Evolutionary conservation across 2,797 vertebrate species (phyloP), one percentile per base, ranked within the genome.

Genomic region (Thalassophryne amazonica): DNA sequence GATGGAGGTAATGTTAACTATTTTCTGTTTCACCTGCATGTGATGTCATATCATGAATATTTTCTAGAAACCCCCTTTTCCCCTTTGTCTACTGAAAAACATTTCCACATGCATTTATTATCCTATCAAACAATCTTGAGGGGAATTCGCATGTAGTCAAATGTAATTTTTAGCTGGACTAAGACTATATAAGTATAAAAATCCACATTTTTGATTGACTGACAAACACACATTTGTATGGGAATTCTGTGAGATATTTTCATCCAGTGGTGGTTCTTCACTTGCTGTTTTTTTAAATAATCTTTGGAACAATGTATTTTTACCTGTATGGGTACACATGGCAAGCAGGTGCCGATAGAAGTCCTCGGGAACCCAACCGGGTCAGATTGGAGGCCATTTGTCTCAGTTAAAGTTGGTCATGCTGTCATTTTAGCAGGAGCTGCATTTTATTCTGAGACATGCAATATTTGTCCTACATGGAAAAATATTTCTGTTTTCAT

Each of bases 1-100:
- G 89, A 55, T 96, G 94, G 94, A 94, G 93, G 94, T 96, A 42
- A 90, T 37, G 20, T 64, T 32, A 57, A 37, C 60, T 4, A 32
- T 58, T 72, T 57, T 53, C 18, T 59, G 45, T 61, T 42, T 76
- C 60, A 47, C 15, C 34, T 29, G 16, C 39, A 59, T 45, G 50
- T 51, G 34, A 61, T 41, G 39, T 75, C 42, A 46, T 3, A 40
- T 51, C 5, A 19, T 25, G 8, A 46, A 49, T 42, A 38, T 16
- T 11, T 21, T 41, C 33, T 22, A 38, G 40, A 30, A 71, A 64
- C 40, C 40, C 9, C 10, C 18, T 40, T 40, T 60, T 71, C 67
- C 29, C 14, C 22, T 48, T 15, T 15, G 33, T 40, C 22, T 52
- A 32, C 35, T 60, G n/a, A 69, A 62, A 64, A 36, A 36, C 16